These are phyloP conservation scores for Perccottus glenii DNA, from an alignment of 2,113 vertebrate species.

Conservation along the genomic window DNA sequence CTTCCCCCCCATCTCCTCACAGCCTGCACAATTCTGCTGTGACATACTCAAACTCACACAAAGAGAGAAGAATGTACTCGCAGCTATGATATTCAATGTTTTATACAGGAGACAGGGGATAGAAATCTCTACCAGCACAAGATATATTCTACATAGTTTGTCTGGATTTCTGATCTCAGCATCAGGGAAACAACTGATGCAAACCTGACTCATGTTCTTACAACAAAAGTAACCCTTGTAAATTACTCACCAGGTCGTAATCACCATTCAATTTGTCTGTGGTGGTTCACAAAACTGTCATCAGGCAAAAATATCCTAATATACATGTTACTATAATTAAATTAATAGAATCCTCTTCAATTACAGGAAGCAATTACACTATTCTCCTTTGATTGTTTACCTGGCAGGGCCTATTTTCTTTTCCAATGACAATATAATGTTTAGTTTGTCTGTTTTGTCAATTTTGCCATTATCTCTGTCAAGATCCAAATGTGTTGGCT, in stretches of 20 bases:
- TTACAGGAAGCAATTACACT: conserved; percentile 71
- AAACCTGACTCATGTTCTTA: conserved; percentile 43
- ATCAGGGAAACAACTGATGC: conserved; percentile 46
- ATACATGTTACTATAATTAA: conserved; percentile 67
- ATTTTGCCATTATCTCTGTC: conserved; percentile 6
- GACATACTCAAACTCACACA: conserved; percentile 35
- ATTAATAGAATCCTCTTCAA: conserved; percentile 63
- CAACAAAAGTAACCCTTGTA: conserved; percentile 51
- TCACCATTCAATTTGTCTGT: conserved; percentile 63
- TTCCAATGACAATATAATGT: conserved; percentile 21
- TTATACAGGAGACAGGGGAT: not conserved
- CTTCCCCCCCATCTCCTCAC: not conserved
- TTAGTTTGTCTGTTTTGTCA: conserved; percentile 21
- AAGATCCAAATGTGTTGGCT: conserved; percentile 19
- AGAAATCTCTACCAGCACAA: not conserved
- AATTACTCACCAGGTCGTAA: conserved; percentile 62
- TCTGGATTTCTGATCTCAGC: conserved; percentile 41
- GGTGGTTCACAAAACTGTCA: conserved; percentile 55
- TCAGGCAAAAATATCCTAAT: conserved; percentile 66
- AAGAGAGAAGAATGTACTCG: conserved; percentile 13
- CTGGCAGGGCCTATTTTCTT: conserved; percentile 23
- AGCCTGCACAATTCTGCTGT: conserved; percentile 43
- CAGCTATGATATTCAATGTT: conserved; percentile 14
- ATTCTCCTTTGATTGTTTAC: conserved; percentile 57
- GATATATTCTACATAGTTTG: not conserved